Conservation (phyloP, 2,888 invertebrate genomes). For the Polyommatus iphigenia region DNA sequence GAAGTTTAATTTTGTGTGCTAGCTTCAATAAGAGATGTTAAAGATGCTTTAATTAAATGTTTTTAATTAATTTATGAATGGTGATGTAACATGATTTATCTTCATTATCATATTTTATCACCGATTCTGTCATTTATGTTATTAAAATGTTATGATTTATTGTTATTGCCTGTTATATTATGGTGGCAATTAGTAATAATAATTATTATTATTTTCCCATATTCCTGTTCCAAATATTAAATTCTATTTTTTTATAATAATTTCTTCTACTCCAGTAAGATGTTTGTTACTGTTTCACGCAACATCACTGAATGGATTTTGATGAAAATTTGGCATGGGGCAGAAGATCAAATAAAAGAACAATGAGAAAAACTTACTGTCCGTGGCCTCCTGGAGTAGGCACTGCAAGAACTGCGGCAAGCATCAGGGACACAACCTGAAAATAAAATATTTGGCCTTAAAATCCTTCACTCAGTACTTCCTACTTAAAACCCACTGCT, state of each 20-base stretch:
- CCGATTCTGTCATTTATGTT: neutral
- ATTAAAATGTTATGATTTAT: neutral
- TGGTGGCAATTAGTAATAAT: neutral
- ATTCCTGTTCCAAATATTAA: neutral
- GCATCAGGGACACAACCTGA: conserved; percentile 64
- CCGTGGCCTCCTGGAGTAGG: conserved; percentile 68
- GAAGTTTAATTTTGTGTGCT: neutral
- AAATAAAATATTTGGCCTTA: conserved; percentile 39
- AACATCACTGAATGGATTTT: too few species aligned
- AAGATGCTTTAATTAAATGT: neutral
- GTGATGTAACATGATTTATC: neutral
- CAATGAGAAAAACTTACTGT: conserved; percentile 57
- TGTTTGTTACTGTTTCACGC: too few species aligned
- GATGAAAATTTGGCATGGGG: too few species aligned
- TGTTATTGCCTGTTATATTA: neutral
- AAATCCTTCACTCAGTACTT: neutral
- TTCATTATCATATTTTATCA: neutral
- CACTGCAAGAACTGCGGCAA: conserved; percentile 59
- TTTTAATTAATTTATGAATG: neutral
- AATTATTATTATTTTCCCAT: neutral
- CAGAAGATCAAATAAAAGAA: neutral
- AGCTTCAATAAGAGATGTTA: neutral
- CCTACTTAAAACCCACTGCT: neutral
- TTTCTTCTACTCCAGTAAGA: too few species aligned
- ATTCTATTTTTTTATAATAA: too few species aligned